phyloP scores from a whole-genome alignment of 2,113 vertebrate species.

The Rhinichthys klamathensis region DNA sequence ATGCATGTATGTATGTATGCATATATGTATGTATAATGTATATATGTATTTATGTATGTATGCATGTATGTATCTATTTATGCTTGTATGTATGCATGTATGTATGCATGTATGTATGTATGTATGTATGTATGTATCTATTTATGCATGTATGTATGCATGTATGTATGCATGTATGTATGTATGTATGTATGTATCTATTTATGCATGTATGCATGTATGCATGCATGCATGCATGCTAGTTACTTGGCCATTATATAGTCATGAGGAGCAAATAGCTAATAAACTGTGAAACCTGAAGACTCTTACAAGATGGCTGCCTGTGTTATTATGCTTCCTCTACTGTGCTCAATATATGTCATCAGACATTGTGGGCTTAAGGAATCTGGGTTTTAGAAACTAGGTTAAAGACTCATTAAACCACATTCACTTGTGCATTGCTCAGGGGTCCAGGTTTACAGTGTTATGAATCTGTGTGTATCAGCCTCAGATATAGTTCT shows the following conservation, averaged over 20 bases:
- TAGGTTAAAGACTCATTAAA: constrained; percentile 26
- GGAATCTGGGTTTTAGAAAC: constrained; percentile 8
- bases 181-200: too few species aligned
- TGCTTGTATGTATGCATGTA: too few species aligned
- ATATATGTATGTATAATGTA: too few species aligned
- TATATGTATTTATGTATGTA: too few species aligned
- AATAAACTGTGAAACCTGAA: neutral
- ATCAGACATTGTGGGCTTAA: constrained; percentile 1
- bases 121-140: accelerated
- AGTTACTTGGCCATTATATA: neutral
- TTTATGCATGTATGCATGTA: too few species aligned
- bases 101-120: too few species aligned
- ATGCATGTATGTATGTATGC: too few species aligned
- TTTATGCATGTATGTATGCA: too few species aligned
- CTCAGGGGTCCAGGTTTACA: neutral
- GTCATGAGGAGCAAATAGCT: neutral
- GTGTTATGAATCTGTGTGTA: neutral
- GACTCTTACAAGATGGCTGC: neutral
- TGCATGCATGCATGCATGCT: too few species aligned
- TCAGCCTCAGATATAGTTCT: neutral
- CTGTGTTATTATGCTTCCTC: neutral
- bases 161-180: too few species aligned
- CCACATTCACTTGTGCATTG: neutral
- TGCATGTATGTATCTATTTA: too few species aligned
- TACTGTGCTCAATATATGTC: neutral